Evolutionary conservation across 2,113 vertebrate species (phyloP), one percentile per base, ranked within the genome.

Genomic region (Tyrannus savana): DNA sequence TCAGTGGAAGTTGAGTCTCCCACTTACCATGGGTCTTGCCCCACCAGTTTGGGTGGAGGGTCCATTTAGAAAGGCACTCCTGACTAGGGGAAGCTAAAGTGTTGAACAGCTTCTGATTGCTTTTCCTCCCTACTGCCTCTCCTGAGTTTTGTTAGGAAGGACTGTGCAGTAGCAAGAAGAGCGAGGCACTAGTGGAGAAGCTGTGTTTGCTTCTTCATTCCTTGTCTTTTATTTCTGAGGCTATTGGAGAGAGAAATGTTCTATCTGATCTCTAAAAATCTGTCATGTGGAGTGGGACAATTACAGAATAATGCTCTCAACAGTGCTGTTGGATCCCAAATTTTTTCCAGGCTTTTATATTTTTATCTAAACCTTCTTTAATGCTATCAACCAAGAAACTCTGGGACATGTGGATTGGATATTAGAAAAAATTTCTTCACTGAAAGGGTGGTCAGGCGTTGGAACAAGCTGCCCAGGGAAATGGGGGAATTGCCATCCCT

Each of bases 21-120:
- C 0, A 0, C 52, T 64, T 85, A 87, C 22, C 2, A 1, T 66
- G 8, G 28, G 7, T 18, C 8, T 7, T 62, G 7, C 4, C 19
- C 2, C 3, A 14, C 10, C 2, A 5, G 7, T 86, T 60, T 60
- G 44, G 16, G 4, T 55, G 12, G 7, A 44, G 28, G 17, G 9
- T 27, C 37, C 5, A 1, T 86, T 35, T 84, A 47, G 19, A 64
- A 84, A 52, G 2, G 4, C 63, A 6, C 1, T 82, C 7, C 23
- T 41, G 33, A 13, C 2, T 4, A 44, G 24, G 11, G 37, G 42
- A 74, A 83, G 30, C 24, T 76, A 47, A 87, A 47, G 16, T 35
- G 8, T 85, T 75, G 49, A 68, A 46, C 5, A 27, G 4, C 5
- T 80, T 10, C 10, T 50, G 15, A 50, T 63, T 37, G 4, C 2